phyloP scores from a whole-genome alignment of 2,113 vertebrate species.

The Synchiropus splendidus region DNA sequence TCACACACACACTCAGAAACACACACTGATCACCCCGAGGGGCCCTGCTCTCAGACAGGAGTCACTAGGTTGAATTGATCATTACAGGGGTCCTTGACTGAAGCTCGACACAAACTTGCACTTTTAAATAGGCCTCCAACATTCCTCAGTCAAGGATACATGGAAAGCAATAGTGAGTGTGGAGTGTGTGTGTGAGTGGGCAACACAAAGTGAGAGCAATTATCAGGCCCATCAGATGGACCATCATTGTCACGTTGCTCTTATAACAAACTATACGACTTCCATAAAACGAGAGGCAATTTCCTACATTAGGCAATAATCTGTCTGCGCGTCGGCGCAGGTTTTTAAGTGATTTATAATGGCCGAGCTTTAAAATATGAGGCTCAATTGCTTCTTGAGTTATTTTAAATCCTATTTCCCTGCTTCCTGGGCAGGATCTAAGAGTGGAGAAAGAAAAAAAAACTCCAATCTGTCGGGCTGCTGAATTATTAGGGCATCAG shows the following conservation, averaged over 20 bases:
- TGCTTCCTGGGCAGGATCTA: slow-evolving; percentile 47
- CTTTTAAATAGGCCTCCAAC: slow-evolving; percentile 30
- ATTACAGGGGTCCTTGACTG: slow-evolving; percentile 58
- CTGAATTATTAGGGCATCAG: slow-evolving; percentile 98
- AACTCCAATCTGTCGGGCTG: slow-evolving; percentile 54
- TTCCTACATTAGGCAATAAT: slow-evolving; percentile 27
- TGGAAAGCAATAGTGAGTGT: slow-evolving; percentile 28
- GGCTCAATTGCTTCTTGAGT: slow-evolving; percentile 35
- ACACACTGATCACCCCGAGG: slow-evolving; percentile 27
- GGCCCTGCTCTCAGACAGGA: slow-evolving; percentile 46
- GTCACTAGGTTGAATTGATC: slow-evolving; percentile 62
- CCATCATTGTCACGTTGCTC: slow-evolving; percentile 10
- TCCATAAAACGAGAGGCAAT: slow-evolving; percentile 13
- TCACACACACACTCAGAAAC: slow-evolving; percentile 8
- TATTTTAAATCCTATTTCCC: slow-evolving; percentile 58
- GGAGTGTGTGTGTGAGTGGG: slow-evolving; percentile 10
- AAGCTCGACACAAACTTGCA: slow-evolving; percentile 43
- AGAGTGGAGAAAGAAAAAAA: slow-evolving; percentile 29
- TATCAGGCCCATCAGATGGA: slow-evolving; percentile 14
- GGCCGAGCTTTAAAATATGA: slow-evolving; percentile 39
- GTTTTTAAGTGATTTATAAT: slow-evolving; percentile 35
- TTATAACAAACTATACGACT: slow-evolving; percentile 16
- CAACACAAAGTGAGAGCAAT: not conserved
- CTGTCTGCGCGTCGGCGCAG: slow-evolving; percentile 12
- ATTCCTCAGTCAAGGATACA: slow-evolving; percentile 43